Base-by-base conservation (phyloP, 2,113 vertebrate genomes). In the Ibidorhyncha struthersii region DNA sequence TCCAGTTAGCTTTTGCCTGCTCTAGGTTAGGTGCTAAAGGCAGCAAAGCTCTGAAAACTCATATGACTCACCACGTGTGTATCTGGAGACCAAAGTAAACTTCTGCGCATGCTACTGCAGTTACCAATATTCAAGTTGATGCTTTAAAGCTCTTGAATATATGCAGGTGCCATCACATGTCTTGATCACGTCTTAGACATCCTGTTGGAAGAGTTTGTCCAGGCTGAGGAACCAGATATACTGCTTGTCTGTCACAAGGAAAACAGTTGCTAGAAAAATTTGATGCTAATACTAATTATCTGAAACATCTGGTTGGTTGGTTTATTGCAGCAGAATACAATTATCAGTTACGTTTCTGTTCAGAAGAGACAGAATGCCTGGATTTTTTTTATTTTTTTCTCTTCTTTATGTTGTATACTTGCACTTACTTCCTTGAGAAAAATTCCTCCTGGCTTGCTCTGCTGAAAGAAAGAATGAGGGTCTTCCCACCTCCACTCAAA, bases 181-280 rank as follows among this genome's bases (percentile, higher is more conserved):
- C 63, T 80, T 25, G 13, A 69, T 88, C 74, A 62, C 3, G 0
- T 93, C 70, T 72, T 80, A 29, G 36, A 55, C 40, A 62, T 86
- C 58, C 58, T 69, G 14, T 62, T 87, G 52, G 58, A 95, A 86
- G 52, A 76, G 30, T 72, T 65, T 88, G 58, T 56, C 67, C 66
- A 77, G 69, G 61, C 74, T 85, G 81, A 59, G 73, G 36, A 72
- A 83, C 73, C 34, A 84, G 45, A 80, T 65, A 52, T 8, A 66
- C 50, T 80, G 52, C 78, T 93, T 85, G 50, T 82, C 58, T 93
- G 63, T 87, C 62, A 62, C 29, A 82, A 91, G 71, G 53, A 80
- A 93, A 96, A 82, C 89, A 96, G 93, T 91, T 96, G 91, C 95
- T 89, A 45, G 70, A 80, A 95, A 93, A 85, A 83, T n/a, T 89